phyloP scores from a whole-genome alignment of 2,888 invertebrate genomes.

The Auanema freiburgensis region DNA sequence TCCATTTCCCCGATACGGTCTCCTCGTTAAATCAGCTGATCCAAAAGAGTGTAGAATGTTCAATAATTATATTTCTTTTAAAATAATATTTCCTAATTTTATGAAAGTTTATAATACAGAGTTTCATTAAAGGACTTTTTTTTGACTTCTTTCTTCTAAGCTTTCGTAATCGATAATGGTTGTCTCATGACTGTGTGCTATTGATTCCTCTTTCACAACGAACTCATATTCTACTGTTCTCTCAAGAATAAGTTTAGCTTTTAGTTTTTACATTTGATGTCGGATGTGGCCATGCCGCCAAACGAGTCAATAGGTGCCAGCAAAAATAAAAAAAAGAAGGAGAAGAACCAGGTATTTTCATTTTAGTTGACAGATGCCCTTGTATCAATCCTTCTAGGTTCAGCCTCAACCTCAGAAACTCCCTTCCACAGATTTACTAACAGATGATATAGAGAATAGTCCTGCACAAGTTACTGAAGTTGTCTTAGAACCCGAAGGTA shows the following conservation, averaged over 20 bases:
- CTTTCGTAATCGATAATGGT: neutral
- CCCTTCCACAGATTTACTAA: conserved; percentile 1
- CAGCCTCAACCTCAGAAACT: conserved; percentile 24
- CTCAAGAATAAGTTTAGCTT: neutral
- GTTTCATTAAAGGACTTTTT: neutral
- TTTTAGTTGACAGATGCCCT: neutral
- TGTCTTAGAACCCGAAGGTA: too few species aligned
- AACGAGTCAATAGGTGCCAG: conserved; percentile 25
- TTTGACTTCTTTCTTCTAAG: neutral
- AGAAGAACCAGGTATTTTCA: conserved; percentile 14
- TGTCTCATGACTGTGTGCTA: conserved; percentile 13
- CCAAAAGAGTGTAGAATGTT: neutral
- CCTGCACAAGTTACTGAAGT: too few species aligned
- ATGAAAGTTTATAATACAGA: neutral
- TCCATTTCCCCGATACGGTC: too few species aligned
- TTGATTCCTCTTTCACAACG: neutral
- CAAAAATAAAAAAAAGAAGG: conserved; percentile 37
- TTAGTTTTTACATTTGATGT: conserved; percentile 7
- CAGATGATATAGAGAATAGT: too few species aligned
- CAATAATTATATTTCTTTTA: neutral
- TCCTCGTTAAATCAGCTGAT: too few species aligned
- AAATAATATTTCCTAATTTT: conserved; percentile 2
- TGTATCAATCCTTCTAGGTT: conserved; percentile 17
- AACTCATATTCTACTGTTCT: neutral
- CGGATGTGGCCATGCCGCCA: conserved; percentile 33